Percentiles rank a stretch among this genome's conserved stretches.
These are phyloP conservation scores for Nyctalus aviator DNA, from an alignment of 2,797 vertebrate genomes.

Conservation along the genomic window DNA sequence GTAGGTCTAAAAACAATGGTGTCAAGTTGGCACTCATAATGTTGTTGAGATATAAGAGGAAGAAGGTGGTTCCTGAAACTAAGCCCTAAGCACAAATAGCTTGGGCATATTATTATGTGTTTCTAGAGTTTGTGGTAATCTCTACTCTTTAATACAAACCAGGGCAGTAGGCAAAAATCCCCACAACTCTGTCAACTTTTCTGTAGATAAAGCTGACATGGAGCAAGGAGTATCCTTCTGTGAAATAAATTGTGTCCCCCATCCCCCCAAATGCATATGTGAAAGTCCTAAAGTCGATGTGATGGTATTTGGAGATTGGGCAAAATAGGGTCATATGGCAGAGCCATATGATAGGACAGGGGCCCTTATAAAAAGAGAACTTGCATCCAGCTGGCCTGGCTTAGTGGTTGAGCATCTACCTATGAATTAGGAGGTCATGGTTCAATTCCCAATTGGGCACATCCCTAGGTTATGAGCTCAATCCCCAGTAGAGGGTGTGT, in stretches of 20 bases:
- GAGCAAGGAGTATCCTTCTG: neutral
- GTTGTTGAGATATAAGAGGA: neutral
- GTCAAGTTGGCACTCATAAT: neutral
- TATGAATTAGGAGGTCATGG: no score
- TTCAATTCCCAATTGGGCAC: no score
- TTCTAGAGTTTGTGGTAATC: neutral
- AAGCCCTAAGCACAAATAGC: neutral
- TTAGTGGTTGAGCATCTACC: no score
- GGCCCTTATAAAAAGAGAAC: neutral
- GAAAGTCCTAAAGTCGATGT: neutral
- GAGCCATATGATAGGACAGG: neutral
- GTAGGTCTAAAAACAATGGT: neutral
- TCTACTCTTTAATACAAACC: constrained; percentile 6
- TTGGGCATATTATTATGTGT: neutral
- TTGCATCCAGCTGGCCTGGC: neutral
- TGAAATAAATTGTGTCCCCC: neutral
- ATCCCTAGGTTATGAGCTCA: no score
- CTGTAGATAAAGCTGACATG: neutral
- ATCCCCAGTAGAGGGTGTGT: no score
- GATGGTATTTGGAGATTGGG: neutral
- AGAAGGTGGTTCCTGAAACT: neutral
- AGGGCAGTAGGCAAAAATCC: neutral
- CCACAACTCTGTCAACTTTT: neutral
- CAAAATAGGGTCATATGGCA: neutral
- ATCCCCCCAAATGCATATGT: neutral